Evolutionary conservation across 2,888 invertebrate genomes (phyloP).

Genomic region (Aspidapion aeneum): DNA sequence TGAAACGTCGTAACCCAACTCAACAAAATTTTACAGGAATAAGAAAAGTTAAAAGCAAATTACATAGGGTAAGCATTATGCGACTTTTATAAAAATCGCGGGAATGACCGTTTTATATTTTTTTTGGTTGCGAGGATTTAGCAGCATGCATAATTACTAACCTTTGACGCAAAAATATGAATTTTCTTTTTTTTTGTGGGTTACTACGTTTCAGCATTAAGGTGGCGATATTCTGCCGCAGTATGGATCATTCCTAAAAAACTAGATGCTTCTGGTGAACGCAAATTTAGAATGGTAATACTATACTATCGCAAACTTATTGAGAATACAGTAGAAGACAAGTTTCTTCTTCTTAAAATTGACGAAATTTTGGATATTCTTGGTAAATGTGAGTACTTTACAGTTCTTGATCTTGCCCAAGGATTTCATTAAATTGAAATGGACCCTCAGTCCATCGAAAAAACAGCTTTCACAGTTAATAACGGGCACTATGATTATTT

Average conservation of each 20-base stretch:
- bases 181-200: no score
- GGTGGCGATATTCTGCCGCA: constrained; percentile 18
- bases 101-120: no score
- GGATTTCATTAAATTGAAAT: constrained; percentile 6
- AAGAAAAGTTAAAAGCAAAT: no score
- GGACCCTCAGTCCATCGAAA: constrained; percentile 1
- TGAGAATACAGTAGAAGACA: background rate
- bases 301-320: constrained; percentile 11
- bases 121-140: no score
- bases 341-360: background rate
- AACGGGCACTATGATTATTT: no score
- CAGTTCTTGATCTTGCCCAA: background rate
- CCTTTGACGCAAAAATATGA: no score
- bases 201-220: no score
- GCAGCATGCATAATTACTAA: no score
- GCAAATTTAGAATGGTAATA: constrained; percentile 21
- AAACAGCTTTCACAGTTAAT: constrained; percentile 32
- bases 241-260: constrained; percentile 20
- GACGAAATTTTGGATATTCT: constrained; percentile 2
- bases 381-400: background rate
- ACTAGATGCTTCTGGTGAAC: constrained; percentile 19
- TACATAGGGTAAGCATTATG: no score
- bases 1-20: no score
- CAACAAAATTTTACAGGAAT: no score
- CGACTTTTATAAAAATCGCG: no score